A percentile compares a stretch with the other conserved stretches of the same genome.
Evolutionary conservation across 2,888 invertebrate genomes (phyloP).

Genomic region (Synergus umbraculus): DNA sequence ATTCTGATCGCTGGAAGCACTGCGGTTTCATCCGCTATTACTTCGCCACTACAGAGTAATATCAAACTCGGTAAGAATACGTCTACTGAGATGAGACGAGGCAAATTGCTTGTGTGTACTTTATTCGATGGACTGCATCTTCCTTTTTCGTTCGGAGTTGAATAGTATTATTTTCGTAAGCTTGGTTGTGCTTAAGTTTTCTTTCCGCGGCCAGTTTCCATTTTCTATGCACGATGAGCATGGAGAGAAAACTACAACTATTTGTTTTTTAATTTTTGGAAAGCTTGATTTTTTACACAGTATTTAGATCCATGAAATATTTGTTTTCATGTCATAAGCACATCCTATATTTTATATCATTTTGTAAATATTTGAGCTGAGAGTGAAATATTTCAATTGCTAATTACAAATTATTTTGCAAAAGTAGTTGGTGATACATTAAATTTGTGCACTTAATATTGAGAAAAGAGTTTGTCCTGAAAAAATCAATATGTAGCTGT

Average conservation of each 20-base stretch:
- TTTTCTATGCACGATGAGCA: slow-evolving; percentile 34
- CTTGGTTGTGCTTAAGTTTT: slow-evolving; percentile 31
- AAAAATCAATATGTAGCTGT: not conserved
- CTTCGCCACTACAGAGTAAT: slow-evolving; percentile 64
- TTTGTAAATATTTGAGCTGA: not conserved
- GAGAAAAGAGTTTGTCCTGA: not conserved
- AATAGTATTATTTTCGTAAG: slow-evolving; percentile 23
- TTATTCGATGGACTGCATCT: slow-evolving; percentile 35
- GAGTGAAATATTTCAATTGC: not conserved
- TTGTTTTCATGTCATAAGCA: not conserved
- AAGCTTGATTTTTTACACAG: slow-evolving; percentile 4
- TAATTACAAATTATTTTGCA: not conserved
- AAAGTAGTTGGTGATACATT: not conserved
- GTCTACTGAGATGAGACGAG: slow-evolving; percentile 15
- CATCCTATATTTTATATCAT: not conserved
- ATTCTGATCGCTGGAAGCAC: slow-evolving; percentile 60
- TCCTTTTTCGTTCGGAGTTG: slow-evolving; percentile 39
- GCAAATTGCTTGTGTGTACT: slow-evolving; percentile 32
- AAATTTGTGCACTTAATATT: not conserved
- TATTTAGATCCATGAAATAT: not conserved
- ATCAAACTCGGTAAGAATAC: slow-evolving; percentile 69
- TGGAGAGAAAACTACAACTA: slow-evolving; percentile 6
- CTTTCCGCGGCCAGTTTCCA: not conserved
- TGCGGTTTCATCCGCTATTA: slow-evolving; percentile 59
- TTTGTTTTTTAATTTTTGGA: slow-evolving; percentile 10